Base-by-base conservation (phyloP, 2,797 vertebrate genomes). In the Labeo calbasu region DNA sequence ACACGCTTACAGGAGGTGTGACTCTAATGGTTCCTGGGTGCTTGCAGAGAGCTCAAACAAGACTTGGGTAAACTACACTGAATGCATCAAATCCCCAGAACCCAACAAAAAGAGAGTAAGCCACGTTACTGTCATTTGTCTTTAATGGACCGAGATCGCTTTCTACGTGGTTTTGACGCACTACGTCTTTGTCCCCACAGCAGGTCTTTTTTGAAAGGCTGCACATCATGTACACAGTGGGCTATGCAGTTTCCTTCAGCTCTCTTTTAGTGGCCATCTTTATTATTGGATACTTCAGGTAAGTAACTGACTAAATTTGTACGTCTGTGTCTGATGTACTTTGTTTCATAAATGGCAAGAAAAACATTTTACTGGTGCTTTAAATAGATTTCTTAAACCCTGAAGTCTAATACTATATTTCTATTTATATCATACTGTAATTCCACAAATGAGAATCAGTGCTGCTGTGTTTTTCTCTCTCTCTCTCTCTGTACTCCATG, bases 251-350 rank as follows among this genome's bases (percentile, higher is more conserved):
- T 87, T 98, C 97, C 88, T 97, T 97, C 80, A 93, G 94, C 84
- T 96, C 96, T 55, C 92, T 97, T 85, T 91, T 96, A 0, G 93
- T 96, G 77, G 97, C 97, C 70, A 94, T 97, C 89, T 86, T 96
- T 87, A 95, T 97, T 89, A 96, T 98, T 51, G 95, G 95, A 65
- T 98, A 96, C 86, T 97, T 97, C 91, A 96, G 96, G 97, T 97
- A 12, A 86, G 84, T 78, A 36, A 36, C 15, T 53, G 3, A 40
- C 25, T 28, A 65, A 65, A 25, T 32, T 17, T 65, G 25, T 32
- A 65, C 1, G 7, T 71, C 4, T 78, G 23, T 77, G 43, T 79
- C 53, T 75, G 17, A 66, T 28, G 21, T 51, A 25, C 13, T 25
- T 57, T 28, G 25, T 82, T 1, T 73, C 57, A 73, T 63, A 32